Base-by-base conservation (phyloP, 2,797 vertebrate species). In the Silurus lanzhouensis region DNA sequence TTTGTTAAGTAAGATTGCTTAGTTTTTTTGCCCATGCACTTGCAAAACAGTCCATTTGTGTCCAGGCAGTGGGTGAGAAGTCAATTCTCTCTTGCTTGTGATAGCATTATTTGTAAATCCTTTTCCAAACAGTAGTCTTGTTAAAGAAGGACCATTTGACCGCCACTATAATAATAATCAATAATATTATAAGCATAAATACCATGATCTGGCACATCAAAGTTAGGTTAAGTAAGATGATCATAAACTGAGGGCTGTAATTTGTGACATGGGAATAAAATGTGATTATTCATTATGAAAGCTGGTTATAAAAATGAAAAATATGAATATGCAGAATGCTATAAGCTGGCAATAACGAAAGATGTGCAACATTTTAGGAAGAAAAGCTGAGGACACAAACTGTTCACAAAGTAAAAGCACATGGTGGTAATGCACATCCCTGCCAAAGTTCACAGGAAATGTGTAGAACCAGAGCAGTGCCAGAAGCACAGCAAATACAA, bases 361-460 rank as follows among this genome's bases (percentile, higher is more conserved):
- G 63, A 61, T 76, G 74, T 2, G 31, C 5, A 64, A 46, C 55
- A 76, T 15, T n/a, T 2, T n/a, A 25, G 2, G 60, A 81, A 17
- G 61, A 83, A 83, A 72, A 61, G 12, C 7, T 7, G 12, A 78
- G 58, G 64, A 79, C 19, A 22, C 9, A 85, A 38, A 80, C 20
- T 84, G 64, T 84, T 84, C 82, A 87, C 64, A 85, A 66, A 68
- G 70, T 38, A 48, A 83, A 77, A 68, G 46, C 19, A 38, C 64
- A 48, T 82, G 83, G 63, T 63, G 72, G 48, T 83, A 77, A 85
- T 77, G 61, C 60, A 55, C 66, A 76, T 48, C 76, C 76, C 78
- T 46, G 79, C 46, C 82, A 84, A 81, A 86, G 48, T 86, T 80
- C 77, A 83, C 82, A 52, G 63, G 72, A 67, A 52, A 84, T 72